phyloP scores from a whole-genome alignment of 2,113 vertebrate genomes.

The Syngnathus floridae region DNA sequence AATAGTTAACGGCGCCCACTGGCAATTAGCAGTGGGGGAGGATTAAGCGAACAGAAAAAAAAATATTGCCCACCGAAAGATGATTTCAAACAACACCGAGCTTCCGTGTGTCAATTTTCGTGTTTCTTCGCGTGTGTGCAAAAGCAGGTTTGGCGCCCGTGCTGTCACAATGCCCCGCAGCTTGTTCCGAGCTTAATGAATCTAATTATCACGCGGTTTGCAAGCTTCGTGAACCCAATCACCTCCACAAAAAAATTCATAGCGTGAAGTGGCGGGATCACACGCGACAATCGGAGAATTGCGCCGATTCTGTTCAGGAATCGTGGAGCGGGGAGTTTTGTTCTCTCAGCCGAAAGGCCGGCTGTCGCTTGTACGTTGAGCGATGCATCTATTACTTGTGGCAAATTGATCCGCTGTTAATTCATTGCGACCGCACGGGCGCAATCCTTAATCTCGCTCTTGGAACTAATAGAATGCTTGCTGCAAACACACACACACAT shows the following conservation, averaged over 20 bases:
- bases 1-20: conserved; percentile 44
- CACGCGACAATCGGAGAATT: conserved; percentile 25
- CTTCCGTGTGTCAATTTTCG: not conserved
- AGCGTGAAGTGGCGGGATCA: conserved; percentile 15
- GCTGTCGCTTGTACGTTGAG: not conserved
- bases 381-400: not conserved
- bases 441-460: conserved; percentile 16
- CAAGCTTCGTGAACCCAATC: conserved; percentile 27
- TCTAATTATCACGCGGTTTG: conserved; percentile 41
- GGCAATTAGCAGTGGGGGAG: conserved; percentile 44
- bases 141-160: not conserved
- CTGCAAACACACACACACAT: not conserved
- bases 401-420: conserved; percentile 7
- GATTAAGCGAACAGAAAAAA: conserved; percentile 49
- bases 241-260: conserved; percentile 25
- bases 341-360: not conserved
- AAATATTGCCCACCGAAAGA: conserved; percentile 42
- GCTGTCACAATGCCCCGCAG: conserved; percentile 20
- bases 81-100: conserved; percentile 20
- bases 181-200: conserved; percentile 36
- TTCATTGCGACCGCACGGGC: conserved; percentile 7
- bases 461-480: conserved; percentile 9
- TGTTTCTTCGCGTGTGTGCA: not conserved
- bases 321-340: not conserved
- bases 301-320: conserved; percentile 14